Evolutionary conservation across 2,113 vertebrate species (phyloP), one percentile per base, ranked within the genome.

Genomic region (Pelecanus crispus): DNA sequence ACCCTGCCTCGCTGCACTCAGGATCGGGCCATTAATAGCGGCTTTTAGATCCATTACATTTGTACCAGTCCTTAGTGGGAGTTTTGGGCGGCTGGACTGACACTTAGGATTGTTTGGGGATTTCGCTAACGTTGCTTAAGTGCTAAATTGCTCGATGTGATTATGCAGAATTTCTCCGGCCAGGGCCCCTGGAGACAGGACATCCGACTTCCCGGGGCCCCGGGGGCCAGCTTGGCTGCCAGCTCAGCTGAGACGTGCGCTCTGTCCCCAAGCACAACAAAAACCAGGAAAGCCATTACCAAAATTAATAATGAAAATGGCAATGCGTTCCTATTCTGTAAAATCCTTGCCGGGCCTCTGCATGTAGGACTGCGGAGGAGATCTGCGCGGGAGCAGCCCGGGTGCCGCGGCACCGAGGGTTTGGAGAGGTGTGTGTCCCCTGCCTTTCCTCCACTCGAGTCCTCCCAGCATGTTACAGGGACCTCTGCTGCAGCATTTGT

Each of bases 141-240:
- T 98, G 98, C 97, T 98, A 97, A 97, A 97, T 97, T 96, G 95
- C 95, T 97, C 73, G 26, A 59, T 94, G 92, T 95, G 96, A 98
- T 98, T 97, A 96, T 89, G 92, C 94, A 92, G 95, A 97, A 95
- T 97, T 97, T 97, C 94, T 97, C 93, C 44, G 91, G 85, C 87
- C 44, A 11, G 81, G 86, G 89, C 72, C 97, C 86, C 88, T 55
- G 34, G 84, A 94, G 96, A 97, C 89, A 84, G 84, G 94, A 88
- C 74, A 79, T 94, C 86, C 0, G 36, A 86, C 49, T 79, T 91
- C 71, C 29, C 10, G 3, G 85, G 65, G 73, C 29, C 88, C 45
- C 2, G 0, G 62, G 40, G 65, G 32, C 66, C 5, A 0, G 34
- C 72, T 80, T 2, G 3, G 67, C 93, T 90, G 88, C 92, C 71